phyloP scores from a whole-genome alignment of 53 echinoderm and acorn worm species.

The Holothuria scabra region DNA sequence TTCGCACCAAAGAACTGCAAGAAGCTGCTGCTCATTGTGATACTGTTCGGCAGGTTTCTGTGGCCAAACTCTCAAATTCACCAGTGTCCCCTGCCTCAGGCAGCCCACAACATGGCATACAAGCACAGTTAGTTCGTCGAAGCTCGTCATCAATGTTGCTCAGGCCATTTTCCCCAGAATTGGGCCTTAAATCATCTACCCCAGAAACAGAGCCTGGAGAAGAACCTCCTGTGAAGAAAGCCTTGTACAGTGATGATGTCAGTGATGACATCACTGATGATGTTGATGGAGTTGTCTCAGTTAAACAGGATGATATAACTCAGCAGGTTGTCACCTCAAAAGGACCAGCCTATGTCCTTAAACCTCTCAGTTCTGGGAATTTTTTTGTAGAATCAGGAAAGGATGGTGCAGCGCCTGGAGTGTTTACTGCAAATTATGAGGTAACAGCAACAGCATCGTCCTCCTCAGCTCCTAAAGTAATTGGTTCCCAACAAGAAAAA shows the following conservation, averaged over 20 bases:
- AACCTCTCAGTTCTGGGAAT: slow-evolving; percentile 43
- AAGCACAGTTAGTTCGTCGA: slow-evolving; percentile 73
- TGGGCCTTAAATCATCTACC: background rate
- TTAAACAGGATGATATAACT: background rate
- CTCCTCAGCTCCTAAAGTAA: no score
- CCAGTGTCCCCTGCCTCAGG: slow-evolving; percentile 59
- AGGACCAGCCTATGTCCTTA: slow-evolving; percentile 72
- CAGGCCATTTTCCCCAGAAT: slow-evolving; percentile 59
- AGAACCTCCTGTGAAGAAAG: slow-evolving; percentile 53
- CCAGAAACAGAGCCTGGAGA: slow-evolving; percentile 16
- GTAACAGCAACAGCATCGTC: no score
- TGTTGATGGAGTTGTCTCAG: background rate
- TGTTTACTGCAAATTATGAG: no score
- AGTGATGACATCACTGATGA: background rate
- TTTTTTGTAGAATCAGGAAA: slow-evolving; percentile 47
- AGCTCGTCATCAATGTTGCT: slow-evolving; percentile 55
- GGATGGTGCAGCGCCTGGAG: slow-evolving; percentile 54
- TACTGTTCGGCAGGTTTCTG: slow-evolving; percentile 64
- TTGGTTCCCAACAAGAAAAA: no score
- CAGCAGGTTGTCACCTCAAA: slow-evolving; percentile 72
- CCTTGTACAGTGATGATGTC: slow-evolving; percentile 17
- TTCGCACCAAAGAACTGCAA: slow-evolving; percentile 77
- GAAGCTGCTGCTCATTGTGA: slow-evolving; percentile 67
- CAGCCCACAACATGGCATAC: slow-evolving; percentile 75
- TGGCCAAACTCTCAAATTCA: slow-evolving; percentile 63